A percentile compares a stretch with the other conserved stretches of the same genome.
These are phyloP conservation scores for Corythornis cristatus DNA, from an alignment of 2,113 vertebrate genomes.

Conservation along the genomic window DNA sequence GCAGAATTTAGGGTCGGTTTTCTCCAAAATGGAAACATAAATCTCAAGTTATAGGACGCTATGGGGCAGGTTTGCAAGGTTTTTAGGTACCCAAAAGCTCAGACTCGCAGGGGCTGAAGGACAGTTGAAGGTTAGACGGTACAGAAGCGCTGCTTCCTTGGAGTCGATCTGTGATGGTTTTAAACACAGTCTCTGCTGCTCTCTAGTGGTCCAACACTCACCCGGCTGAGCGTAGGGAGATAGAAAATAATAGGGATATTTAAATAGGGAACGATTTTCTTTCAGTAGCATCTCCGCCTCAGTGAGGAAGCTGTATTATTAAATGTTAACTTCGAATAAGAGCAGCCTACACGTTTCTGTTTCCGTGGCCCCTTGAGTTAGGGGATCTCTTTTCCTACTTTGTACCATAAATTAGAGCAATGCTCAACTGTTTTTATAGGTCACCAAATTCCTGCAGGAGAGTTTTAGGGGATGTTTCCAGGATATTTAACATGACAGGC, in stretches of 20 bases:
- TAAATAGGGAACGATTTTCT: accelerated
- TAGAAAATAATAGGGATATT: no score
- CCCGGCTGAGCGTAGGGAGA: background rate
- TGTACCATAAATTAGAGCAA: background rate
- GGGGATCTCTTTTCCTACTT: background rate
- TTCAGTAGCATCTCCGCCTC: accelerated
- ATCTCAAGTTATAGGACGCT: background rate
- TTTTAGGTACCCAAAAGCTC: background rate
- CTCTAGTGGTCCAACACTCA: background rate
- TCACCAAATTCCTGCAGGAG: background rate
- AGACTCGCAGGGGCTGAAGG: background rate
- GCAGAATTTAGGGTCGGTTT: background rate
- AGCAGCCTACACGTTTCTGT: background rate
- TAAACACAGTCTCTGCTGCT: slow-evolving; percentile 59
- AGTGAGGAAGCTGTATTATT: accelerated
- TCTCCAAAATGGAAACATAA: background rate
- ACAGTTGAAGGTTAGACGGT: background rate
- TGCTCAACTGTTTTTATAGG: background rate
- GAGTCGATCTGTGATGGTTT: accelerated
- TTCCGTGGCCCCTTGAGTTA: background rate
- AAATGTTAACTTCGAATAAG: accelerated
- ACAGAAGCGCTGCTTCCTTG: accelerated
- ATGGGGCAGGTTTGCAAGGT: background rate
- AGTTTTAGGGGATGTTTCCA: background rate
- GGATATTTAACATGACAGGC: no score